These are phyloP conservation scores for Sussaba pulchella DNA, from an alignment of 2,888 invertebrate species.

Conservation along the genomic window DNA sequence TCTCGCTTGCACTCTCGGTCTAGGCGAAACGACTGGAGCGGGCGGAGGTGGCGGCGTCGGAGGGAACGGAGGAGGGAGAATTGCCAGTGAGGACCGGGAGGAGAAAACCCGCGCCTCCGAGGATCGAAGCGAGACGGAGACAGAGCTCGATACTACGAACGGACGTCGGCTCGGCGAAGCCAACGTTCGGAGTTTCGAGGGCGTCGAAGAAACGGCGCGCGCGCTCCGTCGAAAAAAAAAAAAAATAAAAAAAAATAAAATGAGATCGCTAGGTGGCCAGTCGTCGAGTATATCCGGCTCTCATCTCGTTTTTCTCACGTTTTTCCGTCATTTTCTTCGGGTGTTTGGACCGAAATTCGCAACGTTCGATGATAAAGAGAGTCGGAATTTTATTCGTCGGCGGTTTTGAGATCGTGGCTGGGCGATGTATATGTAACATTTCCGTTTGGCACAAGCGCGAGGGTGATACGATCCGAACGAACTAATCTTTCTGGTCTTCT, in stretches of 20 bases:
- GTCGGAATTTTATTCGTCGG: no score
- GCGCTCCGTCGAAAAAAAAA: conserved; percentile 43
- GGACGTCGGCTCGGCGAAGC: conserved; percentile 58
- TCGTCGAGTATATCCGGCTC: conserved; percentile 1
- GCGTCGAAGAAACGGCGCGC: conserved; percentile 57
- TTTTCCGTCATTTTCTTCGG: no score
- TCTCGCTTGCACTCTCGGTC: conserved; percentile 65
- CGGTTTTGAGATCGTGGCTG: no score
- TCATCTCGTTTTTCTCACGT: conserved; percentile 42
- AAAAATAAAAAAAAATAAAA: no score
- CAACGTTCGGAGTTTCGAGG: conserved; percentile 67
- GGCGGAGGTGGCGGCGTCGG: background rate
- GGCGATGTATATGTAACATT: background rate
- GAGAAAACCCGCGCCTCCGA: conserved; percentile 46
- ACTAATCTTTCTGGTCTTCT: conserved; percentile 35
- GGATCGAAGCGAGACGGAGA: conserved; percentile 48
- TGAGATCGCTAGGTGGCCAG: conserved; percentile 34
- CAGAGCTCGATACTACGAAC: conserved; percentile 49
- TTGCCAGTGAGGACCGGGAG: conserved; percentile 56
- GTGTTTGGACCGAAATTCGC: no score
- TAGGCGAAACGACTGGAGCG: conserved; percentile 38
- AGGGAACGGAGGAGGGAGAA: conserved; percentile 24
- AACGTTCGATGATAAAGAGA: no score
- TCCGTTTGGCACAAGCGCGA: background rate
- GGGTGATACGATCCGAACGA: conserved; percentile 39